Evolutionary conservation across 2,888 invertebrate genomes (phyloP).

Genomic region (Philereme vetulata): DNA sequence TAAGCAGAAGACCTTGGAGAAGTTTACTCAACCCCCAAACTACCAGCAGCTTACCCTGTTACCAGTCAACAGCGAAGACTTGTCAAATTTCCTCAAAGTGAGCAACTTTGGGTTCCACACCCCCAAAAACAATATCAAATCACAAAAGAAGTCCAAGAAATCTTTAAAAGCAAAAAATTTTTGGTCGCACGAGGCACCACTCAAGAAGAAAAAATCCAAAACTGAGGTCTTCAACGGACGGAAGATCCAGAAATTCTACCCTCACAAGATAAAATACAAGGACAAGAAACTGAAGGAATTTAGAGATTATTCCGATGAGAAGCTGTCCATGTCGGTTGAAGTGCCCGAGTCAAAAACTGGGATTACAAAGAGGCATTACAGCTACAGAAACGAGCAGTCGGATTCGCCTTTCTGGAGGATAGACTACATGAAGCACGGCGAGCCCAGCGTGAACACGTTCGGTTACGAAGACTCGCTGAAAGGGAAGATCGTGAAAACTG

Average conservation of each 20-base stretch:
- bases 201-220: slow-evolving; percentile 39
- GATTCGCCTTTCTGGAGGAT: slow-evolving; percentile 70
- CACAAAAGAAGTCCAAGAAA: slow-evolving; percentile 29
- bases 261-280: slow-evolving; percentile 74
- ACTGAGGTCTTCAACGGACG: slow-evolving; percentile 51
- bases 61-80: slow-evolving; percentile 65
- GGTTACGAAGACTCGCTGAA: slow-evolving; percentile 52
- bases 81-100: slow-evolving; percentile 60
- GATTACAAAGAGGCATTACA: slow-evolving; percentile 48
- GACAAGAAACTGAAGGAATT: slow-evolving; percentile 51
- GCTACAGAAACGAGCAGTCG: slow-evolving; percentile 51
- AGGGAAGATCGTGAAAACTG: slow-evolving; percentile 60
- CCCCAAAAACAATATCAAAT: slow-evolving; percentile 30
- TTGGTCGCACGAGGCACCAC: slow-evolving; percentile 40
- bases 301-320: slow-evolving; percentile 60
- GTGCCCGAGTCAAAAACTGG: slow-evolving; percentile 49
- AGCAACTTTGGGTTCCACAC: slow-evolving; percentile 47
- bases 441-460: slow-evolving; percentile 60
- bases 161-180: slow-evolving; percentile 27
- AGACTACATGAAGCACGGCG: slow-evolving; percentile 73
- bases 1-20: slow-evolving; percentile 56
- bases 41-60: slow-evolving; percentile 51
- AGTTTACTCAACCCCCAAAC: slow-evolving; percentile 48
- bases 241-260: slow-evolving; percentile 71
- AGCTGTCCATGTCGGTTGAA: slow-evolving; percentile 68